Evolutionary conservation across 2,888 invertebrate genomes (phyloP).

Genomic region (Psococerastis gibbosa): DNA sequence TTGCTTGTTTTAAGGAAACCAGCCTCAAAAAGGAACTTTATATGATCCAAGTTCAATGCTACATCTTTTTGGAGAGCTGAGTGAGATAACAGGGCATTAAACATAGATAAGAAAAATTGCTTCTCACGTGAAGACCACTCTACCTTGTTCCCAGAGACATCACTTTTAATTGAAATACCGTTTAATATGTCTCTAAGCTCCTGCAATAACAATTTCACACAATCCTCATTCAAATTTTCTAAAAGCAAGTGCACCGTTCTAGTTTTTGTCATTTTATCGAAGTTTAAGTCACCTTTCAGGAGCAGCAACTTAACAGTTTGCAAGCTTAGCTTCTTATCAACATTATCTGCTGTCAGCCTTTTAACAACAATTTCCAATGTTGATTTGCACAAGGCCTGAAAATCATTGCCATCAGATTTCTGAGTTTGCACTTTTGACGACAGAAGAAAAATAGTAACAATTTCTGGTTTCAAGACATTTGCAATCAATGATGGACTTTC

Average conservation of each 20-base stretch:
- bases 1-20: neutral
- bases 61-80: slow-evolving; percentile 22
- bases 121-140: slow-evolving; percentile 26
- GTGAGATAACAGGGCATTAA: slow-evolving; percentile 29
- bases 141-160: slow-evolving; percentile 38
- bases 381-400: neutral
- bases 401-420: neutral
- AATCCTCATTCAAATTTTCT: slow-evolving; percentile 35
- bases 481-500: neutral
- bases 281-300: slow-evolving; percentile 49
- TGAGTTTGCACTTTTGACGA: neutral
- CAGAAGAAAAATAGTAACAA: neutral
- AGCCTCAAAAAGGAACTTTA: slow-evolving; percentile 1
- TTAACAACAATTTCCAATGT: neutral
- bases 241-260: slow-evolving; percentile 43
- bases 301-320: slow-evolving; percentile 36
- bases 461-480: neutral
- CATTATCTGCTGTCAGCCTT: neutral
- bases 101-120: slow-evolving; percentile 18
- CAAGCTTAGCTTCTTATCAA: neutral
- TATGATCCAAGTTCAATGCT: neutral
- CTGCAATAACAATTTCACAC: slow-evolving; percentile 41
- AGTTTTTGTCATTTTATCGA: slow-evolving; percentile 49
- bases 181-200: slow-evolving; percentile 40
- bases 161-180: slow-evolving; percentile 34